Base-by-base conservation (phyloP, 2,888 invertebrate genomes). In the Villa cingulata region DNA sequence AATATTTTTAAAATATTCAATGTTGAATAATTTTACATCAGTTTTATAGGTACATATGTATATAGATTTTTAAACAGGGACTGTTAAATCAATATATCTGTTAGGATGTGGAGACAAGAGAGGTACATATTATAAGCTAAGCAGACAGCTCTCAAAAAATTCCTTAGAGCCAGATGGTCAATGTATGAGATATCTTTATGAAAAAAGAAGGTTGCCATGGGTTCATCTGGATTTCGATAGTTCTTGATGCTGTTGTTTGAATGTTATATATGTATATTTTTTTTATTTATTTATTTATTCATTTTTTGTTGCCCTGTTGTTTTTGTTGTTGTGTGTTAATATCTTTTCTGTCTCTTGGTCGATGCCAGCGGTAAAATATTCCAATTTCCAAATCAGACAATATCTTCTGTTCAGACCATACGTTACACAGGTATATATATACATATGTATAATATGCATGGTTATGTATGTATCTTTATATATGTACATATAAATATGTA, bases 81-180 rank as follows among this genome's bases (percentile, higher is more conserved):
- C 23, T 23, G 23, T 23, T 23, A 23, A 23, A 23, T 23, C 23
- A 23, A 23, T 23, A 23, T n/a, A n/a, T 23, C 7, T 23, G 7
- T 23, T 23, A 4, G 7, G 23, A 23, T 23, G 7, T 23, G 23
- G 7, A 23, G 23, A n/a, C 23, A 6, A 23, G 7, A 23, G 23
- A 23, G 23, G 23, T 23, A 23, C 7, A 23, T 6, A 7, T 7
- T 23, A 23, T 23, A 23, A 23, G n/a, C 16, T 3, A n/a, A 36
- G 36, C n/a, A 36, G 16, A 36, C 36, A 41, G 38, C 41, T 42
- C 44, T 49, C 43, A 48, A 52, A 52, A 52, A 52, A 52, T 52
- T 52, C 51, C 49, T 49, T 48, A 49, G 45, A 52, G 51, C 51
- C 51, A 52, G 51, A 52, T 52, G 51, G 51, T 52, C 51, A 52